A percentile compares a stretch with the other conserved stretches of the same genome.
phyloP scores from a whole-genome alignment of 2,797 vertebrate genomes.

The Sitta carolinensis region DNA sequence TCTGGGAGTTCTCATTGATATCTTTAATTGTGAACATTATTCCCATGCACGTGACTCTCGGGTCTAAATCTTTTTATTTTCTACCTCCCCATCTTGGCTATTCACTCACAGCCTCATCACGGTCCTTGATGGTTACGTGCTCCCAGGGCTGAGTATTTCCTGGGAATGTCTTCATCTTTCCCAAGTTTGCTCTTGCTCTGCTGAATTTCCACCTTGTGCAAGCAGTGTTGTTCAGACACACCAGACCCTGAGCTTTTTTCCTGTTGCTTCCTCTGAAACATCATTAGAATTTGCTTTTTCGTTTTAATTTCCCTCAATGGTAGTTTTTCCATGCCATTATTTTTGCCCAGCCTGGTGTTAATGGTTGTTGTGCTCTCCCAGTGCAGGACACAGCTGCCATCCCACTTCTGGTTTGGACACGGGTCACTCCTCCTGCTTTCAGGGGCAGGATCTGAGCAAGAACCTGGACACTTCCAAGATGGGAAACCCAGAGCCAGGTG shows the following conservation, averaged over 20 bases:
- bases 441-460: background rate
- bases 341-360: background rate
- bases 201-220: background rate
- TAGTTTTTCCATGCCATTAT: background rate
- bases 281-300: background rate
- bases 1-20: constrained; percentile 41
- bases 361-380: background rate
- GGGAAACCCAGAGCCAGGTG: background rate
- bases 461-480: background rate
- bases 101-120: background rate
- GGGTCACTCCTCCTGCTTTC: background rate
- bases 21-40: constrained; percentile 51
- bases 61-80: constrained; percentile 26
- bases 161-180: background rate
- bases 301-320: background rate
- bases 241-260: background rate
- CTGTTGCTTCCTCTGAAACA: background rate
- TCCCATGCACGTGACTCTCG: background rate
- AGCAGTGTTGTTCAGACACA: background rate
- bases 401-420: background rate
- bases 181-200: background rate
- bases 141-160: background rate
- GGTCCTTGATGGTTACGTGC: background rate
- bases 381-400: background rate
- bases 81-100: background rate